Evolutionary conservation across 2,113 vertebrate genomes (phyloP), one percentile per base, ranked within the genome.

Genomic region (Lipophrys pholis): DNA sequence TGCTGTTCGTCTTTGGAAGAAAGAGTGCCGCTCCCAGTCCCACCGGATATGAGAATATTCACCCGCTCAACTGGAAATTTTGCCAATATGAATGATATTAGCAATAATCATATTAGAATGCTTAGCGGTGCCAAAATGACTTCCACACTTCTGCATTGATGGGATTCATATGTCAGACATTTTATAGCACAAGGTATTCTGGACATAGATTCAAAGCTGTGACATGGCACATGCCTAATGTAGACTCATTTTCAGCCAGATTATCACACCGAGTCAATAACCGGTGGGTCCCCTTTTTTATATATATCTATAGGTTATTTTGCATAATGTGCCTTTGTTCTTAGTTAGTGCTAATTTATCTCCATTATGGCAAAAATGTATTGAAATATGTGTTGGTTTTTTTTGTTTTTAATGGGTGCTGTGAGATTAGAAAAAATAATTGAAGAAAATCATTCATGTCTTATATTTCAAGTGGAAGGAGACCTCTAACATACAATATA

Each of bases 41-140:
- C 61, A 50, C 85, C 80, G 86, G 89, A 91, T 90, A 91, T 90
- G 85, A 91, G 77, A 89, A 85, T 83, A 83, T 85, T 80, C 82
- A 76, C 51, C 57, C 62, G 54, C 50, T 86, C 82, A 84, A 87
- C 81, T 84, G 80, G 57, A 89, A 82, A 78, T 81, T 68, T 82
- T 80, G 62, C 82, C 81, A 87, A 83, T 87, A 86, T 82, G 87
- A 87, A 84, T 76, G 72, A 87, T 86, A 87, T 89, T 90, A 89
- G 80, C 69, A 63, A 77, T 72, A 83, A 71, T 88, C 84, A 74
- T 75, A 84, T 89, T 73, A 85, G 80, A 83, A 80, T 82, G 66
- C 66, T 80, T 73, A 78, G 83, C 45, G 51, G 65, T 78, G 66
- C 57, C 58, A 63, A 81, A 86, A 90, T 83, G 46, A 83, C 85